Evolutionary conservation across 1,140 invertebrate species (phyloP).

Genomic region (Scaptodrosophila lebanonensis): DNA sequence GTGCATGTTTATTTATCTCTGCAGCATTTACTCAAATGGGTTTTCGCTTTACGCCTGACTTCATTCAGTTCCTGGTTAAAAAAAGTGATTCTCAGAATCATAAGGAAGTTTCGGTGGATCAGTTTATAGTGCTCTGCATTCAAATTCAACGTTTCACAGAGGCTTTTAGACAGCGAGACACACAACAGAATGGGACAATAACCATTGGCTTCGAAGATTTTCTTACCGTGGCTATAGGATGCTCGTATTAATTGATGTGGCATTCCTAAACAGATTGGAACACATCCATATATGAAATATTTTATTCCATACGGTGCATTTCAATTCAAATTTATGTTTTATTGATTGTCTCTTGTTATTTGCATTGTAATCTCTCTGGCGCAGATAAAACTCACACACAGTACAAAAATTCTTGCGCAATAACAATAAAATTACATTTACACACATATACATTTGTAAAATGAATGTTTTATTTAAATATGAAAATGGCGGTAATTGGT

Average conservation of each 20-base stretch:
- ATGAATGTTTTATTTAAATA: no score
- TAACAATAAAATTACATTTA: neutral
- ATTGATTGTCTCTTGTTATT: no score
- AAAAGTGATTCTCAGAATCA: slow-evolving; percentile 82
- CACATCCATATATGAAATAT: slow-evolving; percentile 19
- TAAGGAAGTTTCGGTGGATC: slow-evolving; percentile 86
- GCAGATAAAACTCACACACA: neutral
- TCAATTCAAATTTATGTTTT: neutral
- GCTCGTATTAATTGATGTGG: slow-evolving; percentile 79
- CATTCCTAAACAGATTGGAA: no score
- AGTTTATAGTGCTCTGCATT: slow-evolving; percentile 92
- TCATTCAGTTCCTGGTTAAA: slow-evolving; percentile 84
- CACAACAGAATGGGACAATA: slow-evolving; percentile 85
- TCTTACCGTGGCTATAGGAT: slow-evolving; percentile 84
- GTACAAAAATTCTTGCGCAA: slow-evolving; percentile 1
- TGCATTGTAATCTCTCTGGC: no score
- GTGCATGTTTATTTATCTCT: slow-evolving; percentile 38
- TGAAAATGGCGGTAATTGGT: no score
- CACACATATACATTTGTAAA: neutral
- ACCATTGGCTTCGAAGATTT: slow-evolving; percentile 92
- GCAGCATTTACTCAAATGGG: slow-evolving; percentile 91
- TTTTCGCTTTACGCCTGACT: slow-evolving; percentile 88
- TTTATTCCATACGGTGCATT: slow-evolving; percentile 48
- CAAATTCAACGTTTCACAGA: slow-evolving; percentile 92
- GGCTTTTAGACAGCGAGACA: slow-evolving; percentile 86